phyloP scores from a whole-genome alignment of 2,113 vertebrate species.

The Toxotes jaculatrix region DNA sequence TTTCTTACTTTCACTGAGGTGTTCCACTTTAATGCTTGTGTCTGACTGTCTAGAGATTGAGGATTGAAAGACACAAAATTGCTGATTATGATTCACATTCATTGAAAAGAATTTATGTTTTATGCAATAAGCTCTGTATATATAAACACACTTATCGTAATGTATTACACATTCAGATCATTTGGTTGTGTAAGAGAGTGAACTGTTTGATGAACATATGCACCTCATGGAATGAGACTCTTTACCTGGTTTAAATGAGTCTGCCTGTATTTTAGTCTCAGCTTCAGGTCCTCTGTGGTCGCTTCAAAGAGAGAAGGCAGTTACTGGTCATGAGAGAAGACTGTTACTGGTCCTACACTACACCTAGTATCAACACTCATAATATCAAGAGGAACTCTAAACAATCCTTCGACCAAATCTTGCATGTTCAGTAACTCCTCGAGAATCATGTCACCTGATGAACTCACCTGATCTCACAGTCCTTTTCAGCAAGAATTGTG shows the following conservation, averaged over 20 bases:
- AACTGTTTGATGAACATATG: not conserved
- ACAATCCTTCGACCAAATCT: not conserved
- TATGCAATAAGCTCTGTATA: not conserved
- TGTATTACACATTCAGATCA: not conserved
- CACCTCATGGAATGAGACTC: not conserved
- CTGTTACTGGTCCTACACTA: not conserved
- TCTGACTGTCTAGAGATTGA: constrained; percentile 19
- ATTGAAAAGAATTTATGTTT: not conserved
- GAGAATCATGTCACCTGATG: not conserved
- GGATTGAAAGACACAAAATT: not conserved
- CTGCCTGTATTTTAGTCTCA: not conserved
- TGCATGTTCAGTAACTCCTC: not conserved
- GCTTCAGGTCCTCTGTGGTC: not conserved
- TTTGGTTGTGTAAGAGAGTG: not conserved
- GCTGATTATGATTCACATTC: not conserved
- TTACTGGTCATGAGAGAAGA: not conserved
- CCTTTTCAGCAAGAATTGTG: constrained; percentile 16
- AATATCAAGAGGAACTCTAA: not conserved
- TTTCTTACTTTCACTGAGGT: constrained; percentile 42
- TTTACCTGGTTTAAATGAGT: constrained; percentile 48
- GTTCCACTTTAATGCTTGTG: constrained; percentile 1
- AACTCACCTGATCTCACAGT: constrained; percentile 54
- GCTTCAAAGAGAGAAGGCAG: constrained; percentile 7
- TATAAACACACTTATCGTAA: not conserved
- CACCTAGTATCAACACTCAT: not conserved